These are phyloP conservation scores for Aphelocoma californica DNA, from an alignment of 2,797 vertebrate genomes.

Conservation along the genomic window DNA sequence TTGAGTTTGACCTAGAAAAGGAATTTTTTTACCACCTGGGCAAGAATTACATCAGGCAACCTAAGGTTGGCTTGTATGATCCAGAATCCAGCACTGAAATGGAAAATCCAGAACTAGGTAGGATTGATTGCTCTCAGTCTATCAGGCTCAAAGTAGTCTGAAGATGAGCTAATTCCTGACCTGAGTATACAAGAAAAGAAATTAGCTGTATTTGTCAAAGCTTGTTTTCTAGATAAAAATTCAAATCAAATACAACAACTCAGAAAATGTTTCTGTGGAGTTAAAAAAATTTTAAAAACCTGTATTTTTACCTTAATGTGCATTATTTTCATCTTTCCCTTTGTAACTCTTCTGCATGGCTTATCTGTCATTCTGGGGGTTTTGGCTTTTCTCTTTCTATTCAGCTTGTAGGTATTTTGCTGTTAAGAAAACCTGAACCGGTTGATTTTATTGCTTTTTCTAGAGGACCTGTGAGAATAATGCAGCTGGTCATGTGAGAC, in stretches of 20 bases:
- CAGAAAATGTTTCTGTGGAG: background rate
- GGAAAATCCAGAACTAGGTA: background rate
- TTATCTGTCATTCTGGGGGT: background rate
- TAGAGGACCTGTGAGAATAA: background rate
- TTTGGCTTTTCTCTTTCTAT: background rate
- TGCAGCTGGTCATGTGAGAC: background rate
- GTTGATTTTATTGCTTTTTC: background rate
- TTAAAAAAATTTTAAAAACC: background rate
- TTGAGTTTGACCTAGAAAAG: background rate
- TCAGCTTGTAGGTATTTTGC: background rate
- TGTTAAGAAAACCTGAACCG: background rate
- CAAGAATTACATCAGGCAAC: background rate
- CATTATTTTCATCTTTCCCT: background rate
- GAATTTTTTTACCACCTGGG: background rate
- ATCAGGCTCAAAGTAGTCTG: background rate
- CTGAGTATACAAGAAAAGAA: background rate
- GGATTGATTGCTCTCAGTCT: background rate
- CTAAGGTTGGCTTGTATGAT: background rate
- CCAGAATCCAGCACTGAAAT: background rate
- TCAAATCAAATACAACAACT: background rate
- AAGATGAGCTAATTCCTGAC: background rate
- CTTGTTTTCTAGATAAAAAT: background rate
- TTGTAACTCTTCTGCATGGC: background rate
- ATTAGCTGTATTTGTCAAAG: background rate
- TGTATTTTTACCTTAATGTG: background rate